phyloP scores from a whole-genome alignment of 2,888 invertebrate species.

The Ceriagrion tenellum region DNA sequence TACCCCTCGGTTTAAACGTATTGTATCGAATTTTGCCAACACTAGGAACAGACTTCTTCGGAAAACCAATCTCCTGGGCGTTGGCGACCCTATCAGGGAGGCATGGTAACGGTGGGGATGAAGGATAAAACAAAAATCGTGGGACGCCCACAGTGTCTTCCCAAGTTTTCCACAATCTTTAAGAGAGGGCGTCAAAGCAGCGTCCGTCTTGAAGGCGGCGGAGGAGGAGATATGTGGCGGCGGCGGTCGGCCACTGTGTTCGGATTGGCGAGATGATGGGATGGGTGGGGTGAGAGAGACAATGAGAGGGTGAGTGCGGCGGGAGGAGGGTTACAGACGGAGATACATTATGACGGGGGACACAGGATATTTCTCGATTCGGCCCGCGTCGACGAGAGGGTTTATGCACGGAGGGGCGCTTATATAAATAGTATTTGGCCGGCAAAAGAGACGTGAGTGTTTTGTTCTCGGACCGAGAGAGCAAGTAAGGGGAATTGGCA shows the following conservation, averaged over 20 bases:
- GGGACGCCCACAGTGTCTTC: neutral
- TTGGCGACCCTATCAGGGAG: no score
- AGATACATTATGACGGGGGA: neutral
- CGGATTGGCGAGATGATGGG: neutral
- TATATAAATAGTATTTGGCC: neutral
- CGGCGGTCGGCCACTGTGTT: neutral
- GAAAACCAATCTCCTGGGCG: no score
- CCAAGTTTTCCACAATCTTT: neutral
- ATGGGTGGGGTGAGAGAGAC: neutral
- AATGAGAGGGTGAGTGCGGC: neutral
- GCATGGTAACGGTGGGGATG: no score
- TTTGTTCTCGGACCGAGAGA: neutral
- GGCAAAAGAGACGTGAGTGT: neutral
- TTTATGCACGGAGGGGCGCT: neutral
- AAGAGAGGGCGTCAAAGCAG: neutral
- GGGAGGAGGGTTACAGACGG: neutral
- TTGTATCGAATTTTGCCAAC: no score
- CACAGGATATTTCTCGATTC: neutral
- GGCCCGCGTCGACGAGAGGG: neutral
- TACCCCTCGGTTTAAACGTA: no score
- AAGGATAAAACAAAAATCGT: neutral
- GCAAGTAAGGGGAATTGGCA: neutral
- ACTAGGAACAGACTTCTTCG: no score
- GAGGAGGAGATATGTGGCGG: no score
- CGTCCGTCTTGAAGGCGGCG: neutral